These are phyloP conservation scores for Agelaius phoeniceus DNA, from an alignment of 2,113 vertebrate genomes.

Conservation along the genomic window DNA sequence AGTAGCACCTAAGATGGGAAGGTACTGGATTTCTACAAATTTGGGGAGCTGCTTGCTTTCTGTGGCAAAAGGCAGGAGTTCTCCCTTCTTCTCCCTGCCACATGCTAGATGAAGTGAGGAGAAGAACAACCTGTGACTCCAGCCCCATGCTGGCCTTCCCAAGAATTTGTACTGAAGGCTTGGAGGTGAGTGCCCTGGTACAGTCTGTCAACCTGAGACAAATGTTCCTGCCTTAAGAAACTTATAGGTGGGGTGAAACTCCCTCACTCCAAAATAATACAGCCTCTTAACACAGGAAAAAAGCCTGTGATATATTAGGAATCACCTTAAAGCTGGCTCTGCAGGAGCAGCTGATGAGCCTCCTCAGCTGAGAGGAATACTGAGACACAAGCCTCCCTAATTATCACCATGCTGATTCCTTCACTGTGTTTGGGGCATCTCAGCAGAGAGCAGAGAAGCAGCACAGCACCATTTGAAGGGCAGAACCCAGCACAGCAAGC, in stretches of 20 bases:
- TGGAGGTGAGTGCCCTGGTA: not conserved
- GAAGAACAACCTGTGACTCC: not conserved
- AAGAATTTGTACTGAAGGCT: not conserved
- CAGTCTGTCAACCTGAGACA: not conserved
- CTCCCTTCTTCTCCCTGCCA: not conserved
- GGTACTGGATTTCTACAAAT: not conserved
- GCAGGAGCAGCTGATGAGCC: not conserved
- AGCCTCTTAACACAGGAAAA: not conserved
- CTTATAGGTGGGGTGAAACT: not conserved
- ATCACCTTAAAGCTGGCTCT: not conserved
- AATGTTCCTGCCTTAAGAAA: not conserved
- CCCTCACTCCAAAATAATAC: not conserved
- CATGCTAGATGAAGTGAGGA: not conserved
- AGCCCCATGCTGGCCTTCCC: not conserved
- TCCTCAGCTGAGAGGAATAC: not conserved
- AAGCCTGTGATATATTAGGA: not conserved
- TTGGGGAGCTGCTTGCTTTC: not conserved
- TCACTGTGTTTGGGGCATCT: not conserved
- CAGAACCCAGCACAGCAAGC: not conserved
- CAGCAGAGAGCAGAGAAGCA: not conserved
- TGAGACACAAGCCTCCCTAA: not conserved
- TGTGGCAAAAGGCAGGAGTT: not conserved
- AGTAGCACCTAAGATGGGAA: not conserved
- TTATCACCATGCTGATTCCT: not conserved
- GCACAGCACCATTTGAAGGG: not conserved